Evolutionary conservation across 2,113 vertebrate genomes (phyloP).

Genomic region (Semnornis frantzii): DNA sequence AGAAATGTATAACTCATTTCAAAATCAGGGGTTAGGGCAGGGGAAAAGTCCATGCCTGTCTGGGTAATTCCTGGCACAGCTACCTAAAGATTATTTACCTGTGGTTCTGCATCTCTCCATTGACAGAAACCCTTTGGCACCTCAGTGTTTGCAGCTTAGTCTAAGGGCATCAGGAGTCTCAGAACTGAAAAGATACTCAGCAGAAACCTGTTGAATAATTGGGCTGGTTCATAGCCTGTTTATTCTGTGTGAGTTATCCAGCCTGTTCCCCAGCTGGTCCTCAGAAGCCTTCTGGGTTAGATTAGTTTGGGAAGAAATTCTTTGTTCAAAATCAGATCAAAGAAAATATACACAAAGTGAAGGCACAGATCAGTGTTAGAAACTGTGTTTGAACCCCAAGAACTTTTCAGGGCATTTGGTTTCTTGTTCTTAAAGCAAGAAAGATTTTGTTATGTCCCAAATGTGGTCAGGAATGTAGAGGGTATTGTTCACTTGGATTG

Average conservation of each 20-base stretch:
- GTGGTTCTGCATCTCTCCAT: background rate
- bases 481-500: background rate
- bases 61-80: background rate
- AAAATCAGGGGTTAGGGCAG: background rate
- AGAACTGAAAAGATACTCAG: background rate
- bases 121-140: background rate
- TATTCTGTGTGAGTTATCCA: background rate
- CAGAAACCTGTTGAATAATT: background rate
- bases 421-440: background rate
- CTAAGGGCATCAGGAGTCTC: background rate
- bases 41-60: background rate
- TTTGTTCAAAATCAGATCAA: background rate
- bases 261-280: conserved; percentile 3
- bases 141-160: background rate
- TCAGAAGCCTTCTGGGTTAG: background rate
- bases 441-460: background rate
- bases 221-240: background rate
- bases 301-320: background rate
- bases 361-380: background rate
- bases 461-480: background rate
- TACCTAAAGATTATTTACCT: background rate
- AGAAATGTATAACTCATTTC: background rate
- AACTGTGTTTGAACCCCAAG: background rate
- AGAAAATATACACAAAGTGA: background rate
- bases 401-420: background rate